These are phyloP conservation scores for Porites divaricata DNA, from an alignment of 92 coral and sea anemone species.

Conservation along the genomic window DNA sequence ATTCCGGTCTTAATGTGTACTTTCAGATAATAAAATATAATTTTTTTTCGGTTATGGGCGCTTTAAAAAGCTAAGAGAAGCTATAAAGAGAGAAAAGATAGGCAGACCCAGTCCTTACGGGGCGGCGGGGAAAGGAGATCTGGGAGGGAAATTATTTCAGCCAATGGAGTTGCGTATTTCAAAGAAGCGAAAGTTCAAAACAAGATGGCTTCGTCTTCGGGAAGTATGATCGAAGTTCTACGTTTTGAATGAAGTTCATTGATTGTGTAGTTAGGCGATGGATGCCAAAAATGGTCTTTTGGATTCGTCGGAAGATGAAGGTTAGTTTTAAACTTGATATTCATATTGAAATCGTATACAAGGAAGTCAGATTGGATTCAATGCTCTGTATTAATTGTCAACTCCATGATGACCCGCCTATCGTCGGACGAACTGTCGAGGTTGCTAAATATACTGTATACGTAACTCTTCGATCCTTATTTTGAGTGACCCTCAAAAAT, in stretches of 20 bases:
- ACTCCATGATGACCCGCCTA: too few species aligned
- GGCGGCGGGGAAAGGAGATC: background rate
- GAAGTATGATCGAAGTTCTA: background rate
- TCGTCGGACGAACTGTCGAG: too few species aligned
- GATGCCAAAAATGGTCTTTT: slow-evolving; percentile 8
- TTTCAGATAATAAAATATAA: too few species aligned
- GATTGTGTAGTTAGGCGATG: background rate
- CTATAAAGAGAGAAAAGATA: background rate
- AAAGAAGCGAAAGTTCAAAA: slow-evolving; percentile 18
- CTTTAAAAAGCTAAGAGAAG: background rate
- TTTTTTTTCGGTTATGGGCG: too few species aligned
- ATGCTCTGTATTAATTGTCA: too few species aligned
- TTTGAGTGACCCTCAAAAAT: too few species aligned
- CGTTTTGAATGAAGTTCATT: background rate
- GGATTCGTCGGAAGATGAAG: slow-evolving; percentile 36
- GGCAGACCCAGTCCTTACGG: background rate
- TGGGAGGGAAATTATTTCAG: slow-evolving; percentile 9
- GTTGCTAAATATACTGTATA: too few species aligned
- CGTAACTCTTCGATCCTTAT: too few species aligned
- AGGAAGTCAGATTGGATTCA: too few species aligned
- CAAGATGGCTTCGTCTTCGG: slow-evolving; percentile 20
- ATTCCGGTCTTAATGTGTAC: too few species aligned
- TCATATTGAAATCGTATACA: background rate
- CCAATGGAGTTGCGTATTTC: slow-evolving; percentile 26
- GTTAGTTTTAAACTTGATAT: background rate